Evolutionary conservation across 2,797 vertebrate species (phyloP), one percentile per base, ranked within the genome.

Genomic region (Lagodon rhomboides): DNA sequence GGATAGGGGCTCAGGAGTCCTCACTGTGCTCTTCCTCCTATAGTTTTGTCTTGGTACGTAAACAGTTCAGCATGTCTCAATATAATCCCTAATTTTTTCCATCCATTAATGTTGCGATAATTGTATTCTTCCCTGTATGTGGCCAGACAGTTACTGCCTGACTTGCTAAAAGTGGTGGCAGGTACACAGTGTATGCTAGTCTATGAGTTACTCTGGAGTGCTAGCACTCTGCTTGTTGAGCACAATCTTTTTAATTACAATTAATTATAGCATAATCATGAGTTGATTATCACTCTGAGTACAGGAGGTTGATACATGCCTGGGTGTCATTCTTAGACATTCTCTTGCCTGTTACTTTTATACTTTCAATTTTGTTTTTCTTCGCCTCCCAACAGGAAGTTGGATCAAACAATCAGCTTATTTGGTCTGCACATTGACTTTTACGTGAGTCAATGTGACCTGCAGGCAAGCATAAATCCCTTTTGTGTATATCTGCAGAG

Each of bases 81-180:
- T 46, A 18, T 34, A 11, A 66, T 65, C 1, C 0, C 47, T 66
- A 3, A n/a, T 64, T 30, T 58, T 72, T 34, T 55, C 38, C n/a
- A 18, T 25, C 55, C 8, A 46, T 56, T 10, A 44, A 47, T 59
- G 41, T 12, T 2, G 23, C 78, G 43, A 22, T 49, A 55, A 68
- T 75, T 51, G 17, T 41, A 6, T 20, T 68, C 56, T 60, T 65
- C 53, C 30, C 53, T 15, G 43, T n/a, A 56, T 50, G 59, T 68
- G 70, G 75, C 75, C 41, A 11, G 5, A 44, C 47, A 76, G 5
- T 68, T 34, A 34, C 49, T 51, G 60, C 9, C 23, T 25, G 1
- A 61, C 27, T 65, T 65, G 47, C 51, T 41, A 17, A 3, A 60
- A 55, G 15, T 61, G 27, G 20, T 6, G 16, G 17, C 8, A 34